Base-by-base conservation (phyloP, 2,113 vertebrate species). In the Phyllostomus hastatus region DNA sequence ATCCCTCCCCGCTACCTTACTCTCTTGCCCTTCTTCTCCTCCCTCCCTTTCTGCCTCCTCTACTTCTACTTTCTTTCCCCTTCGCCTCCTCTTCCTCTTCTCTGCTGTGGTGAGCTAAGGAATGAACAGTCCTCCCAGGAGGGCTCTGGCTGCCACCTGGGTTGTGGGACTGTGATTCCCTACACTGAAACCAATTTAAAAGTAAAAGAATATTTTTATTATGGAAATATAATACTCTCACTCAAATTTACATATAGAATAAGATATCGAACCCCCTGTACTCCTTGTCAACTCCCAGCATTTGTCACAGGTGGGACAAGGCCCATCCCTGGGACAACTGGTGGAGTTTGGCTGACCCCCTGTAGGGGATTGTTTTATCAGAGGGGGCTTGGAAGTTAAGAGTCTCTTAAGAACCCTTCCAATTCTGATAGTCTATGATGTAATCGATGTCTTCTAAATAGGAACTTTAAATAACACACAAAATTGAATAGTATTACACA, bases 161-260 rank as follows among this genome's bases (percentile, higher is more conserved):
- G 2, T 87, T 48, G 4, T 93, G 20, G 59, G 61, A 72, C 64
- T 35, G 0, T 88, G 46, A 61, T 59, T 88, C 52, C 11, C 33
- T 88, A 43, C 52, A 67, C 73, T 61, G 31, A 33, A 96, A 92
- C n/a, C 87, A 61, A 78, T 69, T 92, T 61, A 50, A 80, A 89
- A 81, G 6, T 46, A 48, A 75, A 88, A 17, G 19, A 46, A 41
- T 3, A 8, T 33, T 50, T 90, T 84, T 70, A 22, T 46, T 81
- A 38, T 50, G 46, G 48, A 75, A 88, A 89, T 73, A 26, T 14
- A 76, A 20, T 84, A 76, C 33, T 52, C 43, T 31, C 16, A 5
- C 22, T 75, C 16, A 64, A 67, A 8, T 91, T 31, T 59, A 20
- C 19, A 10, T 86, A 43, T 41, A 92, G 76, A 54, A 15, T 72